phyloP scores from a whole-genome alignment of 2,113 vertebrate genomes.

The Embiotoca jacksoni region DNA sequence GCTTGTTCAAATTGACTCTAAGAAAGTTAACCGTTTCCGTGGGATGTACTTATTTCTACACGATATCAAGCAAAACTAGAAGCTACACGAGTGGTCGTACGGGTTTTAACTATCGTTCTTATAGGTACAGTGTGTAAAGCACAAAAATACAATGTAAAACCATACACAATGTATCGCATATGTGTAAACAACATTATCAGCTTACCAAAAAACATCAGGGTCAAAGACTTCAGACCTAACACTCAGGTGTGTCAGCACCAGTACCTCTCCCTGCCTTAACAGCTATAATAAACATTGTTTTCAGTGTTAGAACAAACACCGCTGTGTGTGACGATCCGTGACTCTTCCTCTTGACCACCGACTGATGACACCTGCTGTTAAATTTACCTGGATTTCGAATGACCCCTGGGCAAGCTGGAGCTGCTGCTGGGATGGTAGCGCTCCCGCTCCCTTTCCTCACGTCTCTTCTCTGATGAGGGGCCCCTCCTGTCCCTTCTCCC shows the following conservation, averaged over 20 bases:
- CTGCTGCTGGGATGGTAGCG: conserved; percentile 89
- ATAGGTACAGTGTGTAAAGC: too few relatives aligned
- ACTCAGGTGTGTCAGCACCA: neutral
- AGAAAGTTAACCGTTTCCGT: too few relatives aligned
- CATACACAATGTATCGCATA: too few relatives aligned
- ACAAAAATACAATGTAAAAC: too few relatives aligned
- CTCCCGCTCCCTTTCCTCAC: conserved; percentile 84
- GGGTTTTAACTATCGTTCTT: too few relatives aligned
- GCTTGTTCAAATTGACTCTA: too few relatives aligned
- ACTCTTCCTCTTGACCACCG: neutral
- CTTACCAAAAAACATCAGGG: too few relatives aligned
- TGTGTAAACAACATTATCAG: too few relatives aligned
- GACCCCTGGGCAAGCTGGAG: conserved; percentile 86
- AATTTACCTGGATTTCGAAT: conserved; percentile 89
- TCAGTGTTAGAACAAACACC: conserved; percentile 19
- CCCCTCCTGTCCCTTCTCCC: conserved; percentile 87
- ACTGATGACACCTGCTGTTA: conserved; percentile 16
- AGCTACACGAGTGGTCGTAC: too few relatives aligned
- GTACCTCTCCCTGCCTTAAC: neutral
- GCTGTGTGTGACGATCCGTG: neutral
- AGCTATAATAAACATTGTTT: conserved; percentile 5
- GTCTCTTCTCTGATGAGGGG: conserved; percentile 86
- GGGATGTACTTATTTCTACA: too few relatives aligned
- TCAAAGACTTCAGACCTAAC: too few relatives aligned
- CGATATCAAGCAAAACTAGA: too few relatives aligned